Conservation (phyloP, 2,797 vertebrate species). For the Pseudomugil tenellus region DNA sequence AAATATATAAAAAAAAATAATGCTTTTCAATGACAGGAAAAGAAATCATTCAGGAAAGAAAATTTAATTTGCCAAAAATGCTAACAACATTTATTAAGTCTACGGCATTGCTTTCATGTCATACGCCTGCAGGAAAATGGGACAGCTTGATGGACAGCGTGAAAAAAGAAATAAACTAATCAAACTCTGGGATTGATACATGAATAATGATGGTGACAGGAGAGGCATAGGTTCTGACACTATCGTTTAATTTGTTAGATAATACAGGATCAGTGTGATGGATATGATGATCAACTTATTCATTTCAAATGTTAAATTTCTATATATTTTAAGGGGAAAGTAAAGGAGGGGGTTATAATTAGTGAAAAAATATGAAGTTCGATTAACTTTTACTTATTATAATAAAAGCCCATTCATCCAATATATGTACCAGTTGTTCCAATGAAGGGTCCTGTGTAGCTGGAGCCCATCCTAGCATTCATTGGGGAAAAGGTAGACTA, state of each 20-base stretch:
- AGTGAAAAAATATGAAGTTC: too few relatives aligned
- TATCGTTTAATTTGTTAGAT: conserved; percentile 12
- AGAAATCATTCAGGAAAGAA: not conserved
- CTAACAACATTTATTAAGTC: not conserved
- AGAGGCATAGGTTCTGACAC: conserved; percentile 19
- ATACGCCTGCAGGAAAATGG: conserved; percentile 1
- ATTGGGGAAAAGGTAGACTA: too few relatives aligned
- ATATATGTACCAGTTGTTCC: too few relatives aligned
- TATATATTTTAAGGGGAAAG: too few relatives aligned
- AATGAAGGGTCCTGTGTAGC: too few relatives aligned
- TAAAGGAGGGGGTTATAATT: too few relatives aligned
- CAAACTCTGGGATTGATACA: conserved; percentile 27
- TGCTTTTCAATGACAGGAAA: not conserved
- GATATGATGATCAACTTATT: not conserved
- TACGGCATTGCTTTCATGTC: not conserved
- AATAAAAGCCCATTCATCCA: too few relatives aligned
- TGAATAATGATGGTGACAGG: conserved; percentile 37
- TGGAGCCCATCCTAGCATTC: too few relatives aligned
- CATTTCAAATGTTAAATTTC: not conserved
- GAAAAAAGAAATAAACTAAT: conserved; percentile 29
- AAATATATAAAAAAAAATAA: not conserved
- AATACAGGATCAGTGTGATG: conserved; percentile 5
- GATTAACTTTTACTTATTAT: too few relatives aligned
- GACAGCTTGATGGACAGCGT: conserved; percentile 23
- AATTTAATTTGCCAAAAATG: not conserved